phyloP scores from a whole-genome alignment of 2,113 vertebrate genomes.

The Aramus guarauna region DNA sequence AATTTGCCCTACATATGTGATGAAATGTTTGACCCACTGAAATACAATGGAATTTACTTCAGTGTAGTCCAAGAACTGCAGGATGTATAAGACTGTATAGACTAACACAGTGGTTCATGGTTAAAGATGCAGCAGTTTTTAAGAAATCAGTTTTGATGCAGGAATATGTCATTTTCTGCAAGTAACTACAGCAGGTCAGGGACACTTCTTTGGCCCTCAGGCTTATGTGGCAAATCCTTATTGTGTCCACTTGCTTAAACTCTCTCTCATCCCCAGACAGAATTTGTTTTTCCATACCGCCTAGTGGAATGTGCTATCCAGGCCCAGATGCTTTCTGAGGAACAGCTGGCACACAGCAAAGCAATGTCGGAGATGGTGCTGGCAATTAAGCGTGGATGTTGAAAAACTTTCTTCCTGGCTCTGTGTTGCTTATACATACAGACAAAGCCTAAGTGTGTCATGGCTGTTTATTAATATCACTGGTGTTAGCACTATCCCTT shows the following conservation, averaged over 20 bases:
- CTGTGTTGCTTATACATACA: not conserved
- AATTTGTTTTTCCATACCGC: not conserved
- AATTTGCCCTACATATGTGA: not conserved
- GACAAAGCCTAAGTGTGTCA: not conserved
- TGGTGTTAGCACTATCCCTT: not conserved
- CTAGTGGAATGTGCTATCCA: not conserved
- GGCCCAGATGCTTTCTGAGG: not conserved
- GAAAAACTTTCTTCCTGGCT: not conserved
- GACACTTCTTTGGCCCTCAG: not conserved
- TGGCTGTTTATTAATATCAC: not conserved
- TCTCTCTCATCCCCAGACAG: not conserved
- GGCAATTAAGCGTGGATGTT: not conserved
- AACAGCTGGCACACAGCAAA: not conserved
- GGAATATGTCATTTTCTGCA: not conserved
- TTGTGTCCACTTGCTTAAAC: not conserved
- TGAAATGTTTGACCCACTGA: not conserved
- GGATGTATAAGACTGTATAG: not conserved
- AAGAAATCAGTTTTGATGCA: not conserved
- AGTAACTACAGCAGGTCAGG: not conserved
- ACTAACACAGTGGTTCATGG: not conserved
- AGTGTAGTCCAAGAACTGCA: not conserved
- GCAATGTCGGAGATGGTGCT: not conserved
- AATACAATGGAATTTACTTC: not conserved
- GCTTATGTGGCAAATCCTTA: not conserved
- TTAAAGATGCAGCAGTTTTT: not conserved